These are phyloP conservation scores for Pteropus rufus DNA, from an alignment of 2,797 vertebrate species.

Conservation along the genomic window DNA sequence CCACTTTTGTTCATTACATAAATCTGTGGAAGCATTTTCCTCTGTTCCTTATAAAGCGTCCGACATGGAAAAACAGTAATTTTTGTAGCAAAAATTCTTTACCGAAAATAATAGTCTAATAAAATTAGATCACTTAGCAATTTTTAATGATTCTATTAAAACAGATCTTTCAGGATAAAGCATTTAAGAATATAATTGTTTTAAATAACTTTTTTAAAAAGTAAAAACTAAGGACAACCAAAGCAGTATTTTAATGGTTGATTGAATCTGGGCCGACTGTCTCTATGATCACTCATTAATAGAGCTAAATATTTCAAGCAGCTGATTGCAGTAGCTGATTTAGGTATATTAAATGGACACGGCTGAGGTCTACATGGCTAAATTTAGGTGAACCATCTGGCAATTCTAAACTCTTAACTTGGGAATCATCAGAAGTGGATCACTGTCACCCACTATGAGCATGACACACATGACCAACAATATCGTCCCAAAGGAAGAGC, in stretches of 20 bases:
- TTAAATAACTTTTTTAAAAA: not conserved
- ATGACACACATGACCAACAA: fast-evolving
- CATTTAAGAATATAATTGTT: not conserved
- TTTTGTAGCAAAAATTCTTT: not conserved
- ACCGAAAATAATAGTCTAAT: slow-evolving; percentile 26
- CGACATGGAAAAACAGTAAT: not conserved
- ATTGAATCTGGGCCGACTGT: not conserved
- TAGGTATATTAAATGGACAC: not conserved
- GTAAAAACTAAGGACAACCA: not conserved
- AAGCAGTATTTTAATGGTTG: not conserved
- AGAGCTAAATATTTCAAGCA: not conserved
- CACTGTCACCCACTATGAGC: fast-evolving
- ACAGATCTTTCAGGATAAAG: not conserved
- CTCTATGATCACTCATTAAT: not conserved
- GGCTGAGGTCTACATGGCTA: not conserved
- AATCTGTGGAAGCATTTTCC: not conserved
- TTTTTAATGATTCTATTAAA: not conserved
- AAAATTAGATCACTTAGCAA: slow-evolving; percentile 7
- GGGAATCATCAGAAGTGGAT: not conserved
- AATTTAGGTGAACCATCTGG: not conserved
- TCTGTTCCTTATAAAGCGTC: not conserved
- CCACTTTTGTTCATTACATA: not conserved
- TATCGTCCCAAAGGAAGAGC: not conserved
- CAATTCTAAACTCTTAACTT: not conserved
- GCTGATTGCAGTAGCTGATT: not conserved